phyloP scores from a whole-genome alignment of 2,888 invertebrate species.

The Acheta domesticus region DNA sequence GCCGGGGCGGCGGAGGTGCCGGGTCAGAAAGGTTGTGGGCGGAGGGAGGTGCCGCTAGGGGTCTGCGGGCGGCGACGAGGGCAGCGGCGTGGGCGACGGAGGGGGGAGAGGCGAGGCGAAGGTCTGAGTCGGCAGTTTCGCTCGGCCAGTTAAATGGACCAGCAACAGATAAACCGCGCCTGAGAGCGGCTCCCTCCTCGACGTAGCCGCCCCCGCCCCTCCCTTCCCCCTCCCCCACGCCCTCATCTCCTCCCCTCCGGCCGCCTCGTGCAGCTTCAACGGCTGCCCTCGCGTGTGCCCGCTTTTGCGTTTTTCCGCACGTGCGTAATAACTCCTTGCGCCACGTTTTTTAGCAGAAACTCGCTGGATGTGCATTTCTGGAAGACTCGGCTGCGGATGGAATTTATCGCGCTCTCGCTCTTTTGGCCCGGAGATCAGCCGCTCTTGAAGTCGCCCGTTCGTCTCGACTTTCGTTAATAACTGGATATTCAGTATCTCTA shows the following conservation, averaged over 20 bases:
- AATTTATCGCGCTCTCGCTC: not conserved
- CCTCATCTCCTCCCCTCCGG: not conserved
- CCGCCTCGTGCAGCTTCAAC: not conserved
- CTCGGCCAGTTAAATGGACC: constrained; percentile 10
- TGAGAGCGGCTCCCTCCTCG: not conserved
- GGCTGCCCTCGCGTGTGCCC: not conserved
- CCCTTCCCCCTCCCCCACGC: not conserved
- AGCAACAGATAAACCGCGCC: constrained; percentile 1
- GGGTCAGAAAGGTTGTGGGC: too few species aligned
- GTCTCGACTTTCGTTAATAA: not conserved
- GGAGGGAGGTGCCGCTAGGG: too few species aligned
- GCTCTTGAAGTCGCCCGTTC: not conserved
- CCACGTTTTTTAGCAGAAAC: not conserved
- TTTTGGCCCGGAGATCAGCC: not conserved
- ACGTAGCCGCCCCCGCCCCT: not conserved
- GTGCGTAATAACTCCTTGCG: constrained; percentile 5
- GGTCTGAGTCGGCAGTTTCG: constrained; percentile 1
- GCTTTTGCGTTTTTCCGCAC: not conserved
- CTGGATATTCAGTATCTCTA: not conserved
- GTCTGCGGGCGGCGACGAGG: not conserved
- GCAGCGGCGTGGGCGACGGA: not conserved
- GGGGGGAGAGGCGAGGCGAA: not conserved
- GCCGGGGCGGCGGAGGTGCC: too few species aligned
- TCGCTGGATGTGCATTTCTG: not conserved
- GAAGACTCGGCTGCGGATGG: constrained; percentile 2